Percentiles rank a stretch among this genome's conserved stretches.
phyloP scores from a whole-genome alignment of 2,888 invertebrate species.

The Unio pictorum region DNA sequence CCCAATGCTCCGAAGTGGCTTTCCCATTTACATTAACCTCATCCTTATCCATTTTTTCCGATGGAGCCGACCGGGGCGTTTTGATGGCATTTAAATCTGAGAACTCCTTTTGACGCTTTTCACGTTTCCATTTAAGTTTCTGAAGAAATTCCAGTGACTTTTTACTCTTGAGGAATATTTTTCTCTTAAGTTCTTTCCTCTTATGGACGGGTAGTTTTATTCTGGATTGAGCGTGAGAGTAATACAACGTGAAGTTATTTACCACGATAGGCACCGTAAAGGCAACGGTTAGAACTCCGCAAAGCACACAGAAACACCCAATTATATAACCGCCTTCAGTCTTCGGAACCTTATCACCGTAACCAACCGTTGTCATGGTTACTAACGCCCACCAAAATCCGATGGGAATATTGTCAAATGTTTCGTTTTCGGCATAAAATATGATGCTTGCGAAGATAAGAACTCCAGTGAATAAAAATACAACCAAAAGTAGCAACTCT shows the following conservation, averaged over 20 bases:
- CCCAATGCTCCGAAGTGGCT: background rate
- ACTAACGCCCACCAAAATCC: slow-evolving; percentile 71
- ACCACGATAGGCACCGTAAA: slow-evolving; percentile 71
- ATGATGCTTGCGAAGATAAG: slow-evolving; percentile 69
- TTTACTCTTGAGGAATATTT: slow-evolving; percentile 57
- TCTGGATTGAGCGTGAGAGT: slow-evolving; percentile 68
- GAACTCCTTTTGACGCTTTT: slow-evolving; percentile 33
- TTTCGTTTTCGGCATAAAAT: slow-evolving; percentile 64
- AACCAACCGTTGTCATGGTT: slow-evolving; percentile 71
- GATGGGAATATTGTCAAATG: slow-evolving; percentile 68
- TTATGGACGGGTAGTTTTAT: slow-evolving; percentile 63
- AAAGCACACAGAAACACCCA: slow-evolving; percentile 67
- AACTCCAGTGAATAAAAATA: slow-evolving; percentile 69
- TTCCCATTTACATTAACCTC: slow-evolving; percentile 11
- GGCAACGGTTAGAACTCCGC: slow-evolving; percentile 69
- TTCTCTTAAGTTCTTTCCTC: slow-evolving; percentile 56
- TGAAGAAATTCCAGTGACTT: slow-evolving; percentile 56
- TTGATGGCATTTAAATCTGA: slow-evolving; percentile 31
- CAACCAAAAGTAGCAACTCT: slow-evolving; percentile 67
- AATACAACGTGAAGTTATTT: slow-evolving; percentile 69
- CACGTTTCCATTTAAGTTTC: slow-evolving; percentile 50
- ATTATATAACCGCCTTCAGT: slow-evolving; percentile 65
- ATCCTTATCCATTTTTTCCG: slow-evolving; percentile 26
- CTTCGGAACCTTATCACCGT: slow-evolving; percentile 68
- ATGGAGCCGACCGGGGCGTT: slow-evolving; percentile 38